Evolutionary conservation across 1,140 invertebrate genomes (phyloP), one percentile per base, ranked within the genome.

Genomic region (Aethina tumida): DNA sequence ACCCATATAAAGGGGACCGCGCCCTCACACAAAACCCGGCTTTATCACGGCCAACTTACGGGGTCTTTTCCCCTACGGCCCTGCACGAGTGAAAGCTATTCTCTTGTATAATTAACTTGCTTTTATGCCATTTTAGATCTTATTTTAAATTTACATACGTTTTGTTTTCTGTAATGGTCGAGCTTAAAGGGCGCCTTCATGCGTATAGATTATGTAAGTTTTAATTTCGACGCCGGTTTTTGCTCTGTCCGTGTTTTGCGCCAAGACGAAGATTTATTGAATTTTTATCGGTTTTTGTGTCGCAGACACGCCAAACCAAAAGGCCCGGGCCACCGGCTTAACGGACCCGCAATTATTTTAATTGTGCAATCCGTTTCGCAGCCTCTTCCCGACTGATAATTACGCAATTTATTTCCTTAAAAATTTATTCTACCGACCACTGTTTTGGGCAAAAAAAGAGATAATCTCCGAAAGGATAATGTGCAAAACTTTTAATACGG

Each of bases 151-250:
- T 44, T 40, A 39, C 48, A 47, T 53, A 52, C 41, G 52, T 50
- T 51, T 49, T 54, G 42, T 53, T 56, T 52, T 48, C 38, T 29
- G 26, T 47, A 45, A 49, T 41, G 39, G 41, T 16, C 20, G 26
- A 19, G 29, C 25, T 47, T 43, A 48, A 55, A 57, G 47, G 51
- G 47, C 46, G 47, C 55, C 43, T 48, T 50, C 44, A 48, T 52
- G 51, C 51, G 55, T 55, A 49, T 50, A 54, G 55, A 55, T 57
- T 55, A 55, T 52, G 45, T 57, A 57, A 57, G 51, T 55, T 55
- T 57, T 47, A 47, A 54, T 52, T 51, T 47, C 36, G 44, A 39
- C 31, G 30, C 36, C 38, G 39, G 21, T 42, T 52, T 49, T 39
- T 34, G 28, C 30, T 25, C 31, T 30, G 28, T 41, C 40, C 22